Evolutionary conservation across 1,140 invertebrate genomes (phyloP).

Genomic region (Onthophagus taurus): DNA sequence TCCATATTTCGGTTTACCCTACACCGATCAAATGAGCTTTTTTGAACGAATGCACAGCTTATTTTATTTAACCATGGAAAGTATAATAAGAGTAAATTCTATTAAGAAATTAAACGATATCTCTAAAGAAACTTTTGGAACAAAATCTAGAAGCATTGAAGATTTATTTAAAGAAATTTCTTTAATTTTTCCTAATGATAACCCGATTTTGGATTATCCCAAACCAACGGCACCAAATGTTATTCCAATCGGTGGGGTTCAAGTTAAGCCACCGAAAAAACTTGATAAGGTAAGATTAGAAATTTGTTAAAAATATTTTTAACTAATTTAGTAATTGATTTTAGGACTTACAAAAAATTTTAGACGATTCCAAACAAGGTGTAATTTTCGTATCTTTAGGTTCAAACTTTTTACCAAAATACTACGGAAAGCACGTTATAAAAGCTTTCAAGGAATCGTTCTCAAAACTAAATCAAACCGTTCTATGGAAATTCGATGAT

Average conservation of each 20-base stretch:
- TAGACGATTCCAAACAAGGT: conserved; percentile 48
- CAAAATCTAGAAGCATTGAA: neutral
- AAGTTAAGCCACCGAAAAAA: conserved; percentile 11
- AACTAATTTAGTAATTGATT: too few species aligned
- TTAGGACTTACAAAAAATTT: conserved; percentile 34
- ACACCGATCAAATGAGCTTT: neutral
- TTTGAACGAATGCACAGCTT: neutral
- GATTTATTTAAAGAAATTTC: conserved; percentile 15
- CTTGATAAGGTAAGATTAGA: conserved; percentile 11
- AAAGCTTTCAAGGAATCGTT: conserved; percentile 42
- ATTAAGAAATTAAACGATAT: neutral
- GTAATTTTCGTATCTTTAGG: conserved; percentile 62
- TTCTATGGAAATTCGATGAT: conserved; percentile 58
- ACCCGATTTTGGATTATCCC: conserved; percentile 15
- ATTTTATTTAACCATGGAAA: neutral
- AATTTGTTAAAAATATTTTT: neutral
- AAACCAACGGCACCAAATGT: conserved; percentile 19
- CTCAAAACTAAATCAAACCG: conserved; percentile 43
- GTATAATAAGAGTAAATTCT: neutral
- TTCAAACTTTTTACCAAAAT: conserved; percentile 42
- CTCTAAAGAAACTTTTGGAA: neutral
- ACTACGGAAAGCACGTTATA: conserved; percentile 38
- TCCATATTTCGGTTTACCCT: neutral
- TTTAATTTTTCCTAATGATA: conserved; percentile 17
- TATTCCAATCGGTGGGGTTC: conserved; percentile 21